Percentiles rank a stretch among this genome's conserved stretches.
phyloP scores from a whole-genome alignment of 2,888 invertebrate species.

The Drosophila eohydei region DNA sequence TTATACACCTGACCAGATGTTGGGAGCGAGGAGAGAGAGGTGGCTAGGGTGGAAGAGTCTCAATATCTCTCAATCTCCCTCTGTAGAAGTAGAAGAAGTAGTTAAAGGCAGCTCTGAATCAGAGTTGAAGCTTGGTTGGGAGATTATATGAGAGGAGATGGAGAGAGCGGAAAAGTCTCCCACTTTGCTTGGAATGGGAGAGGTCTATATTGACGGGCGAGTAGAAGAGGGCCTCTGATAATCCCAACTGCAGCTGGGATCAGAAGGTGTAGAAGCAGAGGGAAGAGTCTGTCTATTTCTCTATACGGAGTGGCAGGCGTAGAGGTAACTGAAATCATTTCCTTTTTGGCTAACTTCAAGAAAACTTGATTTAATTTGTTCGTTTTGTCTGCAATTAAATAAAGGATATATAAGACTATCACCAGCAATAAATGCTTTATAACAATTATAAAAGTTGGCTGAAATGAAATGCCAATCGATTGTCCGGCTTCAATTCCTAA shows the following conservation, averaged over 20 bases:
- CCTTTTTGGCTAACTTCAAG: not conserved
- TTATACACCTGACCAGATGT: constrained; percentile 47
- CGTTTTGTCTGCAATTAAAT: not conserved
- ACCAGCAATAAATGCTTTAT: not conserved
- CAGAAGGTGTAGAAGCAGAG: not conserved
- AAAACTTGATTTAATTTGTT: not conserved
- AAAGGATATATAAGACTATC: not conserved
- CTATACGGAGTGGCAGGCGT: no score
- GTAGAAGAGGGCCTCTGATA: not conserved
- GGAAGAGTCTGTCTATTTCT: not conserved
- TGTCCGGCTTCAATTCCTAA: no score
- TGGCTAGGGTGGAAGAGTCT: not conserved
- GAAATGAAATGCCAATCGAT: no score
- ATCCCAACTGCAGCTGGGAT: no score
- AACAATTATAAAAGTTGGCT: no score
- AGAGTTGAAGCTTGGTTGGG: no score
- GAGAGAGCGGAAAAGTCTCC: not conserved
- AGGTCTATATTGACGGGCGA: not conserved
- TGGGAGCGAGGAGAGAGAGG: not conserved
- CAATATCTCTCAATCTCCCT: not conserved
- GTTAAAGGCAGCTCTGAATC: no score
- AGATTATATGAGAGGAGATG: no score
- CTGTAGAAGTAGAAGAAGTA: no score
- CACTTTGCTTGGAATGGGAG: not conserved
- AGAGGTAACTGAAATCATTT: not conserved